These are phyloP conservation scores for Apomyelois bistriatella DNA, from an alignment of 2,888 invertebrate genomes.

Conservation along the genomic window DNA sequence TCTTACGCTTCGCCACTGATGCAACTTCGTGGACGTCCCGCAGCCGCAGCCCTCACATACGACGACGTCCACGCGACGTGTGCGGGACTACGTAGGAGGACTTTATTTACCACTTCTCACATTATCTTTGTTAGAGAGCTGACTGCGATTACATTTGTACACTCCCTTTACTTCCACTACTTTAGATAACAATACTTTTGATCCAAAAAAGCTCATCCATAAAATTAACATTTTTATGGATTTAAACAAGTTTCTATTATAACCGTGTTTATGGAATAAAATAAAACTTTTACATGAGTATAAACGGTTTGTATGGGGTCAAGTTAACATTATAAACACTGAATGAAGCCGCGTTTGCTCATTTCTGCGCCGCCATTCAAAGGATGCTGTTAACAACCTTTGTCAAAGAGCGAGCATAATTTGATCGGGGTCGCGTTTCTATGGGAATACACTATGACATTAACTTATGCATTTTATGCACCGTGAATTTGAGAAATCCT, in stretches of 20 bases:
- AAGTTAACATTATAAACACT: conserved; percentile 71
- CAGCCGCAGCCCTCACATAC: conserved; percentile 11
- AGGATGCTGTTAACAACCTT: conserved; percentile 78
- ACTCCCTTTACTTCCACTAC: conserved; percentile 19
- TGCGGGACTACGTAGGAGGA: conserved; percentile 55
- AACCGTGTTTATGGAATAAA: conserved; percentile 56
- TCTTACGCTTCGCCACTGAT: conserved; percentile 25
- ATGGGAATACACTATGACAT: conserved; percentile 62
- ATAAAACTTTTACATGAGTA: conserved; percentile 61
- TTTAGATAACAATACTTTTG: conserved; percentile 27
- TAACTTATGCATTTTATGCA: conserved; percentile 15
- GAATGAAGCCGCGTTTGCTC: conserved; percentile 74
- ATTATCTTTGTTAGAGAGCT: conserved; percentile 18
- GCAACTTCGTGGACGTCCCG: conserved; percentile 11
- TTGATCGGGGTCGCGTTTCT: conserved; percentile 76
- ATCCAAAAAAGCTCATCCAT: conserved; percentile 26
- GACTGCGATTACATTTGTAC: conserved; percentile 18
- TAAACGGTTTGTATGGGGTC: conserved; percentile 65
- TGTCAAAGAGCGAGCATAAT: conserved; percentile 76
- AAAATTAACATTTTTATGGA: conserved; percentile 55
- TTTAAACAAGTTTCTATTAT: conserved; percentile 52
- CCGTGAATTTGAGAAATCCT: conserved; percentile 3
- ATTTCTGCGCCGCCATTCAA: conserved; percentile 72
- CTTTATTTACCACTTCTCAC: conserved; percentile 34
- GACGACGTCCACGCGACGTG: conserved; percentile 44